Percentiles rank a stretch among this genome's conserved stretches.
phyloP scores from a whole-genome alignment of 2,888 invertebrate species.

The Drosophila lutescens region DNA sequence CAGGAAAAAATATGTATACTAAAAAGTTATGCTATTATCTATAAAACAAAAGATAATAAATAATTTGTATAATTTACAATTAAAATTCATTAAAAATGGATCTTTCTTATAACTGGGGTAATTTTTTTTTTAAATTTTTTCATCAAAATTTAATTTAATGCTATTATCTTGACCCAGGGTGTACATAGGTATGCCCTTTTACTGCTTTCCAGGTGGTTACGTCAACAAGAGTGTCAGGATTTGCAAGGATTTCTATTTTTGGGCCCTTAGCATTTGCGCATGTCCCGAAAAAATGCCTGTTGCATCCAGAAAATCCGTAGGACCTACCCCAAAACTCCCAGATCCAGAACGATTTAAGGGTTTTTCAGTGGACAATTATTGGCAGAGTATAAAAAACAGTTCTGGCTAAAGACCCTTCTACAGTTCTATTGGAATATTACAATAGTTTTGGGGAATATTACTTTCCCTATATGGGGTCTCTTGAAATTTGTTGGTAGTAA shows the following conservation, averaged over 20 bases:
- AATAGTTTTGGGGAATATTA: too few relatives aligned
- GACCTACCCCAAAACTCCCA: slow-evolving; percentile 11
- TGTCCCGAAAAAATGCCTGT: slow-evolving; percentile 17
- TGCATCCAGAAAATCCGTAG: slow-evolving; percentile 1
- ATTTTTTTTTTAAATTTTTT: too few relatives aligned
- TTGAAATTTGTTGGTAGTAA: not conserved
- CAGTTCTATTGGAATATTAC: slow-evolving; percentile 3
- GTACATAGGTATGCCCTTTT: not conserved
- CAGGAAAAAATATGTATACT: not conserved
- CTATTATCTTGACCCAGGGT: slow-evolving; percentile 3
- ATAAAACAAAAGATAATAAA: not conserved
- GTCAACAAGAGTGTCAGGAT: not conserved
- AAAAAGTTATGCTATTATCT: not conserved
- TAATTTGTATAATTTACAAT: too few relatives aligned
- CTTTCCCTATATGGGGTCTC: not conserved
- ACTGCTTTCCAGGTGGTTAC: not conserved
- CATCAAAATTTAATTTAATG: too few relatives aligned
- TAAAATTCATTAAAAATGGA: not conserved
- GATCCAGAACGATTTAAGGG: not conserved
- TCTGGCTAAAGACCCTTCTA: not conserved
- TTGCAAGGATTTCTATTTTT: not conserved
- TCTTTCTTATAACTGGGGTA: too few relatives aligned
- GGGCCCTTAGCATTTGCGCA: not conserved
- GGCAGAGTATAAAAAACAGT: slow-evolving; percentile 17
- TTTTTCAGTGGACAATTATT: slow-evolving; percentile 13